Evolutionary conservation across 2,797 vertebrate genomes (phyloP), one percentile per base, ranked within the genome.

Genomic region (Smutsia temminckii): DNA sequence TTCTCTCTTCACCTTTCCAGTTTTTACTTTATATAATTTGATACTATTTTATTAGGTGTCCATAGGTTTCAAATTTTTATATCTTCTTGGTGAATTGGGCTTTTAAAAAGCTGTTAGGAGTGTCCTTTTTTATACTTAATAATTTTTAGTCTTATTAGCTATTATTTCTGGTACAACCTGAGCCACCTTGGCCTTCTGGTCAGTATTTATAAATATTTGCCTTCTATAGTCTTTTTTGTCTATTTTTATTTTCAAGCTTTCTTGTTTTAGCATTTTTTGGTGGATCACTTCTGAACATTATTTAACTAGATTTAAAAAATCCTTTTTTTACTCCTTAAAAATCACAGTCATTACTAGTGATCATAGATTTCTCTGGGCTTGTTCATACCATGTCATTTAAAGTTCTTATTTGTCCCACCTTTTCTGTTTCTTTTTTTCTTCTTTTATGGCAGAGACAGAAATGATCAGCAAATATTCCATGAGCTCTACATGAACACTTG

Each of bases 1-100:
- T 37, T 89, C 11, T 95, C 34, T 85, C 57, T 96, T 80, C 10
- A 57, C 3, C 14, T 84, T 88, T 42, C 25, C 23, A 37, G 32
- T 72, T 91, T 92, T 88, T 78, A 72, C 23, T 91, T 59, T 78
- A 79, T 75, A 29, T 71, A 72, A 86, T 91, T 90, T 77, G 40
- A 34, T 78, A 59, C 20, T 63, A 32, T 64, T 78, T 61, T 83
- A 90, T 71, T 75, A 55, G 69, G 37, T 61, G 29, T 8, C 42
- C 17, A 8, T 71, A 69, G 71, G 34, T 75, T 87, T 92, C 66
- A 29, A 84, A 87, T 34, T 84, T 95, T 84, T 87, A 14, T 40
- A 21, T 93, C n/a, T 93, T 93, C 55, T 86, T 92, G 32, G 49
- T 86, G 23, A 86, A 49, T 3, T 66, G 34, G 63, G 16, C 12